Evolutionary conservation across 2,888 invertebrate genomes (phyloP), one percentile per base, ranked within the genome.

Genomic region (Drosophila lacicola): DNA sequence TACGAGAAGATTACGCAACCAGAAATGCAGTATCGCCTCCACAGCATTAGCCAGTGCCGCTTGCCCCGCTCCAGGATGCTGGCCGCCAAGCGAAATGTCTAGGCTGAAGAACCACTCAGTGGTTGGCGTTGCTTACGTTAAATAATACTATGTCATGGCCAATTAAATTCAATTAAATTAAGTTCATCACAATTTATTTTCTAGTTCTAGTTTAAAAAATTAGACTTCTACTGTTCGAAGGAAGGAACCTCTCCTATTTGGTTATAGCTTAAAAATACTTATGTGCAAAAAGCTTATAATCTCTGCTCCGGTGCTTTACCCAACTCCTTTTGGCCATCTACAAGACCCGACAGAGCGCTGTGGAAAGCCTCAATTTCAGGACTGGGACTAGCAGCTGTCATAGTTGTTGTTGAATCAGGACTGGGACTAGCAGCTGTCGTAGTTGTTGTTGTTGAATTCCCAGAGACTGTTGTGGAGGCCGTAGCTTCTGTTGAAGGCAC

Each of bases 11-110:
- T 92, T 11, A 84, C 80, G 0, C 91, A 91, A 53, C 92, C 92
- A 2, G 92, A 92, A 76, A 92, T 92, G 90, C 91, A 92, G 60
- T 92, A 92, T 69, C 91, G 92, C 11, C 80, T 92, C 25, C 92
- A 92, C 65, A 91, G 90, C 74, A 89, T 92, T 45, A 91, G 91
- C 50, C 89, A 91, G 47, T 92, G 92, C 56, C 90, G 91, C 13
- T 67, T 92, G 60, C 92, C 92, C 0, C 83, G 92, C 34, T 92
- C 92, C 5, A 78, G 92, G 2, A 62, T 91, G 44, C 70, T 92
- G 54, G 91, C 91, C 1, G 90, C 90, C 55, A 91, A 91, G 56
- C 79, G 90, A 10, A 80, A 89, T 17, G 66, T 87, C 60, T 86
- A 78, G 56, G 3, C 14, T 10, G 13, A 19, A 5, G 8, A n/a